These are phyloP conservation scores for Eurystomus gularis DNA, from an alignment of 2,113 vertebrate genomes.

Conservation along the genomic window DNA sequence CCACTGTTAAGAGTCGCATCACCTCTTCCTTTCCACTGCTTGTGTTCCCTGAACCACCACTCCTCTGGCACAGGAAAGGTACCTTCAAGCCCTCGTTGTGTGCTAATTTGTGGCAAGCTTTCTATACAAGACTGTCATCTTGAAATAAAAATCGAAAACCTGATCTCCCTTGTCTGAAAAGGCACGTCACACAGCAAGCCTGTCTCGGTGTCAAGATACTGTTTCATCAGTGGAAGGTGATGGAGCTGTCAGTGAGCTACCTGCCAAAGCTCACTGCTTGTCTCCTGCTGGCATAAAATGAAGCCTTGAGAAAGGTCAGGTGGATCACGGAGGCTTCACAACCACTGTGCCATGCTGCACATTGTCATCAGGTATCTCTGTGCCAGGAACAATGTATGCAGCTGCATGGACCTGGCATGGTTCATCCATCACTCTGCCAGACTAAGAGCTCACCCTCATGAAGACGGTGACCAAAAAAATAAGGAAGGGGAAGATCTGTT, in stretches of 20 bases:
- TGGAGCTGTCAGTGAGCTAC: not conserved
- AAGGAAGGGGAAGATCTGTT: not conserved
- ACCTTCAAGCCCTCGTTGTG: not conserved
- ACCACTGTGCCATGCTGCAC: not conserved
- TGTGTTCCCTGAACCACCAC: not conserved
- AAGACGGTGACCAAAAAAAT: not conserved
- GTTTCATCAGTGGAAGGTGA: not conserved
- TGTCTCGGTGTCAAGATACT: not conserved
- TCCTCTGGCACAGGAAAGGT: rapidly evolving
- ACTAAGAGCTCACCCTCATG: not conserved
- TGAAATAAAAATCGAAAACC: not conserved
- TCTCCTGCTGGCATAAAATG: not conserved
- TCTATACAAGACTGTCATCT: too few relatives aligned
- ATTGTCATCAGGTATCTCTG: not conserved
- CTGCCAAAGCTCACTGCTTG: not conserved
- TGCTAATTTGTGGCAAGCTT: not conserved
- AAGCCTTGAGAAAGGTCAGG: not conserved
- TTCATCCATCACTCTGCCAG: not conserved
- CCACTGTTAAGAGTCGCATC: not conserved
- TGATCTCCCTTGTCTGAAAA: not conserved
- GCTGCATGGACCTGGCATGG: rapidly evolving
- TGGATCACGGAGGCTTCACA: not conserved
- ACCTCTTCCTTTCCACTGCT: not conserved
- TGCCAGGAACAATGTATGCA: not conserved
- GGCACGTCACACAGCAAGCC: not conserved